Evolutionary conservation across 2,113 vertebrate genomes (phyloP).

Genomic region (Crotophaga sulcirostris): DNA sequence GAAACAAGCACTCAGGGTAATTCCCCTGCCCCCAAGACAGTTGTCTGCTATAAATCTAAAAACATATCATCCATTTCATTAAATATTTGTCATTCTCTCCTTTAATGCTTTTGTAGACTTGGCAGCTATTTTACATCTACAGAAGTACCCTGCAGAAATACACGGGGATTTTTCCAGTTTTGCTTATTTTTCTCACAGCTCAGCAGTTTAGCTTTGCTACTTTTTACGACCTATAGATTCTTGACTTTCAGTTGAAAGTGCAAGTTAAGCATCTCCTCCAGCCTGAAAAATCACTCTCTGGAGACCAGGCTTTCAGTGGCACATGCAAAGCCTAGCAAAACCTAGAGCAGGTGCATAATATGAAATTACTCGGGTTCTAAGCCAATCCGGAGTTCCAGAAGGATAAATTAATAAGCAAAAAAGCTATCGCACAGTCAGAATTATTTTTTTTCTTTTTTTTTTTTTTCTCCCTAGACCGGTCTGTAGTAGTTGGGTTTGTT

Average conservation of each 20-base stretch:
- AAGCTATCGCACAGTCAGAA: neutral
- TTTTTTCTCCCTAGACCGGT: rapidly evolving
- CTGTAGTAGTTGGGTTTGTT: neutral
- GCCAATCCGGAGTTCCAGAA: neutral
- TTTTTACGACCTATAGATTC: neutral
- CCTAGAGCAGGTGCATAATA: neutral
- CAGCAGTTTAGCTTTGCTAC: neutral
- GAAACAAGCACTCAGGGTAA: neutral
- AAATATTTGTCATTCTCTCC: neutral
- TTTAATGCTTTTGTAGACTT: neutral
- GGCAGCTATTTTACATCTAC: neutral
- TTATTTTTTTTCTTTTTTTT: too few species aligned
- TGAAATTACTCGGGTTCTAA: neutral
- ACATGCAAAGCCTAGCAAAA: neutral
- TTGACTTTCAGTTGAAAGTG: neutral
- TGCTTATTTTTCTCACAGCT: neutral
- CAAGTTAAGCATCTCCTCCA: neutral
- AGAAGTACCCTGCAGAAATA: neutral
- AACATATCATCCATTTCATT: neutral
- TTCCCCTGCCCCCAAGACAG: neutral
- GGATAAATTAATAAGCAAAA: neutral
- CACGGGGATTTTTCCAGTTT: neutral
- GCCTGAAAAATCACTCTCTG: neutral
- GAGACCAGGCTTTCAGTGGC: neutral
- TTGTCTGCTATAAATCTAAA: neutral